Evolutionary conservation across 64 coral and sea anemone genomes (phyloP).

Genomic region (Actinia tenebrosa): DNA sequence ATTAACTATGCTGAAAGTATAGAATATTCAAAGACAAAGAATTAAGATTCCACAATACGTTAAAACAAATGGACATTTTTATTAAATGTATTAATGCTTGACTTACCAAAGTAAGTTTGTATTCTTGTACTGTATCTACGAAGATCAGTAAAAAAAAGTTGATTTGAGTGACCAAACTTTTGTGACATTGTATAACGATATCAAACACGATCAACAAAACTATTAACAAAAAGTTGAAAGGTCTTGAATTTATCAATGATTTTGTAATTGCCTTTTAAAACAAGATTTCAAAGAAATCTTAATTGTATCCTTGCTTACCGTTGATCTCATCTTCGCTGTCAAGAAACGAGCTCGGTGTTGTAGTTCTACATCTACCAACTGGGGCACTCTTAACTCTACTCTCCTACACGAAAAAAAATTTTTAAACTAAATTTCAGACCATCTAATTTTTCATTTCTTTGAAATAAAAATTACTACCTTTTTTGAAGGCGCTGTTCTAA

Average conservation of each 20-base stretch:
- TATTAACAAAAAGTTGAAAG: neutral
- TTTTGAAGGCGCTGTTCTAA: neutral
- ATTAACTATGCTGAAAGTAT: no score
- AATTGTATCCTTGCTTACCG: constrained; percentile 21
- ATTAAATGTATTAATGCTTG: neutral
- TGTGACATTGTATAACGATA: no score
- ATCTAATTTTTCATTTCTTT: neutral
- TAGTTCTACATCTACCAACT: neutral
- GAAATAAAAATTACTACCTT: neutral
- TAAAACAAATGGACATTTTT: neutral
- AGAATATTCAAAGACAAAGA: no score
- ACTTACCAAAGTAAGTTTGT: constrained; percentile 79
- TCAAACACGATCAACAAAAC: neutral
- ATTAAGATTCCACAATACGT: neutral
- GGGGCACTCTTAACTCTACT: constrained; percentile 26
- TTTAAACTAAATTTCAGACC: neutral
- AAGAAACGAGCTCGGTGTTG: neutral
- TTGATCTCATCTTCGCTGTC: constrained; percentile 43
- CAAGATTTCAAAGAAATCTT: neutral
- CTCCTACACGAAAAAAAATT: neutral
- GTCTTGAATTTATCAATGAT: neutral
- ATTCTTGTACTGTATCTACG: constrained; percentile 74
- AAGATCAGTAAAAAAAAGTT: neutral
- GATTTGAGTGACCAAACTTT: neutral
- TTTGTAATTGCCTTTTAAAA: neutral